Conservation (phyloP, 2,888 invertebrate genomes). For the Himalopsyche kuldschensis region DNA sequence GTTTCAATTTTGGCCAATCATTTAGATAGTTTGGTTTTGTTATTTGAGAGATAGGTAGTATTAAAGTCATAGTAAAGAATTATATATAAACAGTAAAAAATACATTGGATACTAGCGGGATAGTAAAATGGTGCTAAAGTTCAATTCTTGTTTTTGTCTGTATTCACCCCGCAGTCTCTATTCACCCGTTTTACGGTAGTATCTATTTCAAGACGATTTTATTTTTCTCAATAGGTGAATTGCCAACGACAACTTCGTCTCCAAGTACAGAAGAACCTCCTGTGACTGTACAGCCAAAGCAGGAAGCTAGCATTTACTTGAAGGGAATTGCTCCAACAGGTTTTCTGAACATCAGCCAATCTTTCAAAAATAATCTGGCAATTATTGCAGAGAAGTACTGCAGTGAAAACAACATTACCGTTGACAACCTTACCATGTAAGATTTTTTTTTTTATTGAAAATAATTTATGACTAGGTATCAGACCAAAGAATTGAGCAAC, state of each 20-base stretch:
- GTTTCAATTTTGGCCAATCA: too few species aligned
- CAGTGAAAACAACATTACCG: slow-evolving; percentile 45
- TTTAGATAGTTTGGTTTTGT: too few species aligned
- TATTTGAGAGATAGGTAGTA: too few species aligned
- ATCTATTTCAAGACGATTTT: background rate
- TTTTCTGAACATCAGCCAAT: slow-evolving; percentile 45
- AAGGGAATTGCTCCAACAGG: slow-evolving; percentile 45
- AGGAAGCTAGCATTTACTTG: slow-evolving; percentile 47
- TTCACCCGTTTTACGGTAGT: background rate
- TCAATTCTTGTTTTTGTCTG: too few species aligned
- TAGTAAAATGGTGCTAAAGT: too few species aligned
- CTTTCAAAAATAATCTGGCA: slow-evolving; percentile 49
- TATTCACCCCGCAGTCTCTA: too few species aligned
- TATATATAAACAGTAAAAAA: too few species aligned
- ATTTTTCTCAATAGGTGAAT: slow-evolving; percentile 8
- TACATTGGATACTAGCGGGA: too few species aligned
- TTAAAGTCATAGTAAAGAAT: too few species aligned
- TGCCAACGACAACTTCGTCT: slow-evolving; percentile 21
- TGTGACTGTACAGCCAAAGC: slow-evolving; percentile 41
- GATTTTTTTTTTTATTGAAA: background rate
- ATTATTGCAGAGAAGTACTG: slow-evolving; percentile 53
- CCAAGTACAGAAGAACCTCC: slow-evolving; percentile 45
- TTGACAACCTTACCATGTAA: slow-evolving; percentile 42
- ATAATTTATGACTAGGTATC: background rate
- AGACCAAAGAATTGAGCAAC: background rate